A percentile compares a stretch with the other conserved stretches of the same genome.
These are phyloP conservation scores for Glaucomys volans DNA, from an alignment of 2,113 vertebrate species.

Conservation along the genomic window DNA sequence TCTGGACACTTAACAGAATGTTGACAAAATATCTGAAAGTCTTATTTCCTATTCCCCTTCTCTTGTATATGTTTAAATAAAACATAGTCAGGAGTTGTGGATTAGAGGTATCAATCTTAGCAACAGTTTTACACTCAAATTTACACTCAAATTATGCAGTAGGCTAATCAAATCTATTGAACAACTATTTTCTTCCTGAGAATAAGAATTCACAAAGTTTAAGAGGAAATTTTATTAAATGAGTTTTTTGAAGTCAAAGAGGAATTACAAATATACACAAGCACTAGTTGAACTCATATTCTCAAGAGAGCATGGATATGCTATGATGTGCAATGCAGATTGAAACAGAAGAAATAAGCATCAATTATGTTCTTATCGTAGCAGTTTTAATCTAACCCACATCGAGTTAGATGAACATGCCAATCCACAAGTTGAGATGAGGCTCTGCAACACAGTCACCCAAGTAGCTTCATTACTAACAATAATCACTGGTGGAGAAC, in stretches of 20 bases:
- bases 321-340: neutral
- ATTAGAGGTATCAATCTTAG: neutral
- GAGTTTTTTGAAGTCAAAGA: slow-evolving; percentile 30
- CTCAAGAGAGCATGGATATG: neutral
- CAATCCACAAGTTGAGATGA: neutral
- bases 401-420: neutral
- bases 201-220: neutral
- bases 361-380: neutral
- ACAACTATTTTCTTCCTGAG: neutral
- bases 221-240: slow-evolving; percentile 11
- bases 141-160: slow-evolving; percentile 43
- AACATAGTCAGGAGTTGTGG: neutral
- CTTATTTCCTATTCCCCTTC: neutral
- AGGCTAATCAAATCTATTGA: neutral
- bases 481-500: neutral
- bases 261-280: neutral
- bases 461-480: neutral
- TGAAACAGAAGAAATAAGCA: neutral
- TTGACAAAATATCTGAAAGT: slow-evolving; percentile 16
- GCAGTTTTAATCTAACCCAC: neutral
- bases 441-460: neutral
- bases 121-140: slow-evolving; percentile 28
- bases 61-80: slow-evolving; percentile 46
- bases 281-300: neutral
- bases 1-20: slow-evolving; percentile 41